phyloP scores from a whole-genome alignment of 2,113 vertebrate genomes.

The Tiliqua scincoides region DNA sequence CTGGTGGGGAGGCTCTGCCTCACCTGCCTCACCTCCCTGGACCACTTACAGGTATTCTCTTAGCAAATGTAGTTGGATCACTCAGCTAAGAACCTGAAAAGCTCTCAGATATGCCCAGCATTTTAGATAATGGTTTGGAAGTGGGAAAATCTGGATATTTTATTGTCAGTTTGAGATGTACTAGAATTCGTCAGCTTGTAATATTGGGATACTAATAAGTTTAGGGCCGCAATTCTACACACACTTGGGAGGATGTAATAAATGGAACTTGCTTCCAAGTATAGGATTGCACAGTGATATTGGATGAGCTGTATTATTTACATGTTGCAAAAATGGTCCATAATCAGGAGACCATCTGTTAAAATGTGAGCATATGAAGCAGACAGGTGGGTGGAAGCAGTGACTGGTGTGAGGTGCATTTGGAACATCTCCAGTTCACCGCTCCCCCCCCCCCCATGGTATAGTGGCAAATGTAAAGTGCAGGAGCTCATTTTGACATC shows the following conservation, averaged over 20 bases:
- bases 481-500: too few relatives aligned
- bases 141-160: background rate
- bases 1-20: too few relatives aligned
- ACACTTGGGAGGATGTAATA: too few relatives aligned
- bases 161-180: background rate
- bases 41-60: too few relatives aligned
- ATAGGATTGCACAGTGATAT: background rate
- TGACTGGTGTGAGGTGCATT: too few relatives aligned
- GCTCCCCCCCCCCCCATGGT: too few relatives aligned
- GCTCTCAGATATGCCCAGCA: background rate
- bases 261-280: too few relatives aligned
- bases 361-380: too few relatives aligned
- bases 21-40: too few relatives aligned
- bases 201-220: background rate
- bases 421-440: too few relatives aligned
- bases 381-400: too few relatives aligned
- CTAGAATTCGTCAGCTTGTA: background rate
- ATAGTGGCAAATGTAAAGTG: too few relatives aligned
- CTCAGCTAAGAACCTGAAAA: background rate
- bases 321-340: background rate
- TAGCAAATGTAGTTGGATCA: background rate
- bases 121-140: background rate
- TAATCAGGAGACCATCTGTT: background rate
- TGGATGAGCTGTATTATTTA: background rate
- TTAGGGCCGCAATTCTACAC: background rate